phyloP scores from a whole-genome alignment of 2,888 invertebrate genomes.

The Patella caerulea region DNA sequence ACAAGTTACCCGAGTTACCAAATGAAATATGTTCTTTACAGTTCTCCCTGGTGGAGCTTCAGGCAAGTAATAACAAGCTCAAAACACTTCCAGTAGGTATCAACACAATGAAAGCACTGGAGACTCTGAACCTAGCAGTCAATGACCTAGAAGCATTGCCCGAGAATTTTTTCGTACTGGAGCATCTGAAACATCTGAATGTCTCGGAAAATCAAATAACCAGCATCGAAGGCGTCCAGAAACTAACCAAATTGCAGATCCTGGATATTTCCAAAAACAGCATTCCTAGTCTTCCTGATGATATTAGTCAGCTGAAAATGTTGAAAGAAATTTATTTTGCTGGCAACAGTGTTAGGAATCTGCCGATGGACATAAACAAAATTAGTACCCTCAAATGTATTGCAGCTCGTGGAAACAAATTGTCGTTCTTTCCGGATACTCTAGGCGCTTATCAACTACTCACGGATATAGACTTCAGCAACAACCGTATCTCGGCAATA shows the following conservation, averaged over 20 bases:
- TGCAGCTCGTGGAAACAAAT: constrained; percentile 54
- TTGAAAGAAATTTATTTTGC: constrained; percentile 59
- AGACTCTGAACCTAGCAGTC: constrained; percentile 52
- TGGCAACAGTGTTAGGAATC: constrained; percentile 56
- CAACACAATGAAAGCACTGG: constrained; percentile 56
- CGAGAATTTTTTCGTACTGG: constrained; percentile 58
- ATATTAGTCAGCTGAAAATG: constrained; percentile 54
- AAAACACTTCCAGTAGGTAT: constrained; percentile 58
- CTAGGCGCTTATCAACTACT: constrained; percentile 63
- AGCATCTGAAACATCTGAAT: constrained; percentile 54
- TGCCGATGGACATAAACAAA: constrained; percentile 49
- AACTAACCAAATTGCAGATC: constrained; percentile 50
- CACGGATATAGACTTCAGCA: constrained; percentile 50
- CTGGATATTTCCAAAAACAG: constrained; percentile 57
- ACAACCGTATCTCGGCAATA: constrained; percentile 52
- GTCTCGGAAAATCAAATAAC: constrained; percentile 56
- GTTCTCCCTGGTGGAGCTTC: constrained; percentile 52
- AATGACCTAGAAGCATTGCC: constrained; percentile 63
- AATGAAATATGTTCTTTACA: constrained; percentile 76
- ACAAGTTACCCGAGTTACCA: constrained; percentile 83
- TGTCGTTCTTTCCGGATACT: constrained; percentile 59
- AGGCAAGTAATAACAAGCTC: constrained; percentile 58
- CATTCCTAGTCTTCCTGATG: constrained; percentile 54
- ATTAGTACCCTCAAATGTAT: constrained; percentile 56
- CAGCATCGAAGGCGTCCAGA: constrained; percentile 48